Base-by-base conservation (phyloP, 2,113 vertebrate genomes). In the Murina feae region DNA sequence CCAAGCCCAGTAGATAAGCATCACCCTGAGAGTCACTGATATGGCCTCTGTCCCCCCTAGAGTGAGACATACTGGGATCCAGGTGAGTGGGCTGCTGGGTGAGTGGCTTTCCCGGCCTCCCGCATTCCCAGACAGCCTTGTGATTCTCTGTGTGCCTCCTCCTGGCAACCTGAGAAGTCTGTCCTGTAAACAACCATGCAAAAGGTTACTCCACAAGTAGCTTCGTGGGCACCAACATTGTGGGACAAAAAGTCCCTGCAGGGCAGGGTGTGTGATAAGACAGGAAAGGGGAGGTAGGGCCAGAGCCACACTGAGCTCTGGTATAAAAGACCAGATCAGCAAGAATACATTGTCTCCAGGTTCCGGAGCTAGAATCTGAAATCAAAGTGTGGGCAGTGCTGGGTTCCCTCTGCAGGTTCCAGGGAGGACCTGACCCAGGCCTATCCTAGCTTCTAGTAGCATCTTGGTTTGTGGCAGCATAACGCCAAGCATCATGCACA, bases 401-500 rank as follows among this genome's bases (percentile, higher is more conserved):
- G 1, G 5, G 1, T 21, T 53, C 42, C 39, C 71, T 47, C 63
- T 23, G 8, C 25, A 35, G 37, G 25, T 5, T 2, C 47, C 8
- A 21, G 32, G 35, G 12, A 80, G 74, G 32, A 9, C 2, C 58
- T 35, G 4, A 6, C 11, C 58, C 58, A 7, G 35, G 37, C 5
- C 35, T 23, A 16, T 71, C 66, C n/a, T 13, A 42, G 53, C 20
- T 55, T 47, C 14, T 18, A 4, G 37, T 6, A 63, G 60, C 2
- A 0, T 14, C 60, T 21, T 25, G 39, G 30, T 21, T 39, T 51
- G 13, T 37, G 23, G 12, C 2, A 9, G n/a, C 32, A 2, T 0
- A 47, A 68, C 35, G 55, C 49, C 44, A 71, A 0, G 12, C 66
- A n/a, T 35, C 20, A 14, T 13, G 4, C 0, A 14, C 74, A 6